Evolutionary conservation across 2,113 vertebrate genomes (phyloP).

Genomic region (Gopherus evgoodei): DNA sequence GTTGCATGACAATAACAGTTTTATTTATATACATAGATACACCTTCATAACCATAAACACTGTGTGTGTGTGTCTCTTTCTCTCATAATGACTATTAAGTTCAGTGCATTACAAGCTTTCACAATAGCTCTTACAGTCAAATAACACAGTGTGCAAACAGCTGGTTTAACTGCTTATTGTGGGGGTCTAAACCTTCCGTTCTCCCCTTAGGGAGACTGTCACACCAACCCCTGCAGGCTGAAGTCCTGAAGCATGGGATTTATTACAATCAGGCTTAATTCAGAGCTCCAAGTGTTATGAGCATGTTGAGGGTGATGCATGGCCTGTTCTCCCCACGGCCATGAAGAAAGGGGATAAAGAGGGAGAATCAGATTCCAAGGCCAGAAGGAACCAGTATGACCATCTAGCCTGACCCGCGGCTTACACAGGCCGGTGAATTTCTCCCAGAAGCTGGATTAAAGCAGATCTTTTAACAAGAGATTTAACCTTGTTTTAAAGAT

Average conservation of each 20-base stretch:
- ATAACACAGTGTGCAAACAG: background rate
- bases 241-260: background rate
- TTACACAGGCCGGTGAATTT: background rate
- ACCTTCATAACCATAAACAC: too few species aligned
- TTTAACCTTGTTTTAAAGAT: background rate
- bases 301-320: background rate
- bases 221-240: background rate
- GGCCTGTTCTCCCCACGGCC: background rate
- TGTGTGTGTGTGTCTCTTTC: too few species aligned
- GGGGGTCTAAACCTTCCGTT: background rate
- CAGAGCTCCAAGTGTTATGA: background rate
- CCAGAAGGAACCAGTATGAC: background rate
- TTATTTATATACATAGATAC: background rate
- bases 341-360: background rate
- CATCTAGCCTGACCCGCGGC: background rate
- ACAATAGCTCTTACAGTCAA: background rate
- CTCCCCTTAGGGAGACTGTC: background rate
- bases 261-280: background rate
- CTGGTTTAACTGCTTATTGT: background rate
- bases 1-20: background rate
- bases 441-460: background rate
- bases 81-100: too few species aligned
- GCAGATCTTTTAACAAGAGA: too few species aligned
- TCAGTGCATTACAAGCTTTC: too few species aligned
- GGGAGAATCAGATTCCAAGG: background rate